These are phyloP conservation scores for Agapostemon virescens DNA, from an alignment of 2,888 invertebrate genomes.

Conservation along the genomic window DNA sequence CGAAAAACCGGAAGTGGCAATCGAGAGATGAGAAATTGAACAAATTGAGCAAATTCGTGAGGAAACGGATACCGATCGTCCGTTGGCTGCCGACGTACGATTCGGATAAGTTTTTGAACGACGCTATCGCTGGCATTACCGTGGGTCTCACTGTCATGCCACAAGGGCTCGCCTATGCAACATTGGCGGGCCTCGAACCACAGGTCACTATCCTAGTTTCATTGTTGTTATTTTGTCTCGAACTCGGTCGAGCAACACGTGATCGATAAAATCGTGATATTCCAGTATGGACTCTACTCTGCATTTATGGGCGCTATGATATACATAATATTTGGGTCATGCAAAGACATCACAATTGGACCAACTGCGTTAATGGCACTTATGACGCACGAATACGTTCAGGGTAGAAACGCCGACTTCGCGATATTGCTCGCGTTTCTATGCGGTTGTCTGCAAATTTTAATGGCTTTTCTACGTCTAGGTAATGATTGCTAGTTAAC, in stretches of 20 bases:
- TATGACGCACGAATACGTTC: slow-evolving; percentile 91
- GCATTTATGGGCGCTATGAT: slow-evolving; percentile 96
- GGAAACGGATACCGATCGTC: slow-evolving; percentile 84
- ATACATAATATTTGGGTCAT: slow-evolving; percentile 94
- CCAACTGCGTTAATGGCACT: slow-evolving; percentile 97
- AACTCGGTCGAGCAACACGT: not conserved
- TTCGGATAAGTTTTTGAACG: slow-evolving; percentile 88
- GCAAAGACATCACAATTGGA: slow-evolving; percentile 92
- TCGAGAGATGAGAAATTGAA: slow-evolving; percentile 57
- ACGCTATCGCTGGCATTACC: slow-evolving; percentile 94
- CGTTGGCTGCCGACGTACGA: slow-evolving; percentile 90
- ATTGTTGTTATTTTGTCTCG: not conserved
- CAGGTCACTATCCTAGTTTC: slow-evolving; percentile 81
- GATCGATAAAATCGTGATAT: too few species aligned
- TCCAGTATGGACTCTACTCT: slow-evolving; percentile 96
- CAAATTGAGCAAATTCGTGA: slow-evolving; percentile 66
- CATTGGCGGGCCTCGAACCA: slow-evolving; percentile 92
- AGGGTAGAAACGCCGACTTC: slow-evolving; percentile 87
- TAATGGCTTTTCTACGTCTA: slow-evolving; percentile 91
- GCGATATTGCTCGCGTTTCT: slow-evolving; percentile 92
- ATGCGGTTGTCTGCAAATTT: slow-evolving; percentile 89
- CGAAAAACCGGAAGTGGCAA: slow-evolving; percentile 55
- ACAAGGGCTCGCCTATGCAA: slow-evolving; percentile 95
- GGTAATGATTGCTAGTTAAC: slow-evolving; percentile 84
- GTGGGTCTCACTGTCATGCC: slow-evolving; percentile 96